Percentiles rank a stretch among this genome's conserved stretches.
phyloP scores from a whole-genome alignment of 2,888 invertebrate species.

The Scelioninae gen. 1 region DNA sequence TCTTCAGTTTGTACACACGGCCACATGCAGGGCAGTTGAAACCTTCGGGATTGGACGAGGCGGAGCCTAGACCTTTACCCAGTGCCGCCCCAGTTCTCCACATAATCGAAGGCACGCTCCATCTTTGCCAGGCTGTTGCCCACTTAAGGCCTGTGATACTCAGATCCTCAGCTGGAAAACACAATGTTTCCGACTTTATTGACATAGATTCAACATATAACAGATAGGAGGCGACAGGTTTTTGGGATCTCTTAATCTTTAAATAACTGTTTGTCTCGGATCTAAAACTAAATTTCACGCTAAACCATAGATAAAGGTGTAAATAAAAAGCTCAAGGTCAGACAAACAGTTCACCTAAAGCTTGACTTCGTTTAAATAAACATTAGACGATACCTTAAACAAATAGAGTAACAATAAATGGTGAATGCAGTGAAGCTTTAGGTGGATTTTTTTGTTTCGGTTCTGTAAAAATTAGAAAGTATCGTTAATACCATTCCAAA shows the following conservation, averaged over 20 bases:
- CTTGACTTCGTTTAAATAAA: slow-evolving; percentile 21
- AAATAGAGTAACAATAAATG: not conserved
- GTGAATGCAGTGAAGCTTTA: slow-evolving; percentile 7
- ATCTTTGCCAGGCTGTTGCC: slow-evolving; percentile 88
- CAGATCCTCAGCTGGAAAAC: slow-evolving; percentile 90
- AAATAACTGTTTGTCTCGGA: too few species aligned
- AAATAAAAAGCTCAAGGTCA: not conserved
- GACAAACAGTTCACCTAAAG: slow-evolving; percentile 43
- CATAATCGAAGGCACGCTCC: slow-evolving; percentile 84
- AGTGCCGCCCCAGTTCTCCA: slow-evolving; percentile 82
- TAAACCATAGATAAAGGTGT: too few species aligned
- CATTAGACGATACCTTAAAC: not conserved
- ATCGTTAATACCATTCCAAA: slow-evolving; percentile 51
- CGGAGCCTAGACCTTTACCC: slow-evolving; percentile 78
- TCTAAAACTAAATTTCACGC: too few species aligned
- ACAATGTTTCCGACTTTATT: too few species aligned
- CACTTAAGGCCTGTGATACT: slow-evolving; percentile 89
- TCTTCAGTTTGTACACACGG: slow-evolving; percentile 93
- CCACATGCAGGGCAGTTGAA: slow-evolving; percentile 93
- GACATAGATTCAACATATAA: too few species aligned
- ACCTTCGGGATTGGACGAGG: slow-evolving; percentile 83
- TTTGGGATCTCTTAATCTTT: too few species aligned
- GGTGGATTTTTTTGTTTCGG: not conserved
- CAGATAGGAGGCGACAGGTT: too few species aligned
- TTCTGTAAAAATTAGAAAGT: slow-evolving; percentile 42